Evolutionary conservation across 2,113 vertebrate genomes (phyloP), one percentile per base, ranked within the genome.

Genomic region (Odontophorus gujanensis): DNA sequence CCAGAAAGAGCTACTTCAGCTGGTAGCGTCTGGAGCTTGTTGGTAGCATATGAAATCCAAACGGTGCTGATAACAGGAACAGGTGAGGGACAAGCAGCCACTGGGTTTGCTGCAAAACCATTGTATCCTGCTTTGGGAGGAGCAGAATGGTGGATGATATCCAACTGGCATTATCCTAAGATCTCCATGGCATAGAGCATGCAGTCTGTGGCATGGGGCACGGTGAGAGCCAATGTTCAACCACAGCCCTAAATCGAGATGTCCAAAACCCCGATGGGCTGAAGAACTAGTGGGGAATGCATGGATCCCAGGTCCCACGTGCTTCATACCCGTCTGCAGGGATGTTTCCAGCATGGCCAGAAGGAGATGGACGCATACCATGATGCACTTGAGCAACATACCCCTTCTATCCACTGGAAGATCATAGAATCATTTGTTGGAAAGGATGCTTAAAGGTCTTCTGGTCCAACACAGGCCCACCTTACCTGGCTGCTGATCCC

Each of bases 181-280:
- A 3, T 69, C 38, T 75, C 58, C 68, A 42, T 88, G 80, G 80
- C 88, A 13, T 57, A 7, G 42, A 85, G 45, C 36, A 7, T 13
- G 2, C 48, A 45, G 63, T 13, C 0, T 0, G 32, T 66, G 65
- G 25, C 36, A 17, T 0, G 10, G 36, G 67, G 62, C 28, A 53
- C 0, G 0, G 4, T 40, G 43, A 84, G 58, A 43, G 30, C 36
- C 43, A 15, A 28, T 13, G 21, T 45, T 20, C 20, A 38, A 11
- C 38, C 58, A 45, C 82, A 85, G 88, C 63, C 17, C 5, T 20
- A n/a, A 20, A 63, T 13, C 25, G 42, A 74, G 65, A 32, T 45
- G 32, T 11, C 55, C 42, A 32, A 9, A 61, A 59, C 15, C 45
- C 55, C 34, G 51, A 24, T 15, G 40, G 55, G 28, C 4, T 43